These are phyloP conservation scores for Zapornia atra DNA, from an alignment of 2,113 vertebrate species.

Conservation along the genomic window DNA sequence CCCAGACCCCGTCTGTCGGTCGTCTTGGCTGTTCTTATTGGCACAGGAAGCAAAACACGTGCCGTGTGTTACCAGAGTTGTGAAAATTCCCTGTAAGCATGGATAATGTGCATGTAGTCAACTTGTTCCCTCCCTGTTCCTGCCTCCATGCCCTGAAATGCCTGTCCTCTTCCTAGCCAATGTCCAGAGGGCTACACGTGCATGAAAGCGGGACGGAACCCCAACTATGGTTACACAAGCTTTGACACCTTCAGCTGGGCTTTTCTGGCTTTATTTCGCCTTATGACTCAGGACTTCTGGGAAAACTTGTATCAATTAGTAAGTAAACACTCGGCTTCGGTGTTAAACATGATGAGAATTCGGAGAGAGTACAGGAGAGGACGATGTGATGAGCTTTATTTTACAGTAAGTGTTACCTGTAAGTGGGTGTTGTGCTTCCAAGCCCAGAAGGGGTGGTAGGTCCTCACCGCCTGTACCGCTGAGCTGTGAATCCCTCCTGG, in stretches of 20 bases:
- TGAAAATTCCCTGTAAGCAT: background rate
- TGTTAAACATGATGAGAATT: rapidly evolving
- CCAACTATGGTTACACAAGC: constrained; percentile 98
- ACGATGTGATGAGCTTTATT: rapidly evolving
- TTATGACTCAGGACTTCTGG: constrained; percentile 99
- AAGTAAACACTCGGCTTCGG: background rate
- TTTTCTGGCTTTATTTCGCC: constrained; percentile 95
- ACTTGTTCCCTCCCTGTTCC: background rate
- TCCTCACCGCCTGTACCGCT: background rate
- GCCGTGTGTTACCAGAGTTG: background rate
- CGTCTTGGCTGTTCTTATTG: rapidly evolving
- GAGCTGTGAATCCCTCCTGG: background rate
- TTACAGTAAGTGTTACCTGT: rapidly evolving
- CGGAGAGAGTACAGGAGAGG: background rate
- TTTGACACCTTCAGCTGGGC: constrained; percentile 99
- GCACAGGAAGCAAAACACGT: background rate
- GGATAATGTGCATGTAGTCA: rapidly evolving
- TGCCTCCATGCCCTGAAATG: background rate
- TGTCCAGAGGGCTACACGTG: constrained; percentile 94
- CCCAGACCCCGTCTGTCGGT: background rate
- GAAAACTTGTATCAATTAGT: constrained; percentile 97
- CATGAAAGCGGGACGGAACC: constrained; percentile 97
- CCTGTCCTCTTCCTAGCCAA: constrained; percentile 74
- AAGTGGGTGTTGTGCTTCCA: background rate
- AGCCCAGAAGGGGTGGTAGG: background rate